phyloP scores from a whole-genome alignment of 2,113 vertebrate species.

The Turdus rufiventris region DNA sequence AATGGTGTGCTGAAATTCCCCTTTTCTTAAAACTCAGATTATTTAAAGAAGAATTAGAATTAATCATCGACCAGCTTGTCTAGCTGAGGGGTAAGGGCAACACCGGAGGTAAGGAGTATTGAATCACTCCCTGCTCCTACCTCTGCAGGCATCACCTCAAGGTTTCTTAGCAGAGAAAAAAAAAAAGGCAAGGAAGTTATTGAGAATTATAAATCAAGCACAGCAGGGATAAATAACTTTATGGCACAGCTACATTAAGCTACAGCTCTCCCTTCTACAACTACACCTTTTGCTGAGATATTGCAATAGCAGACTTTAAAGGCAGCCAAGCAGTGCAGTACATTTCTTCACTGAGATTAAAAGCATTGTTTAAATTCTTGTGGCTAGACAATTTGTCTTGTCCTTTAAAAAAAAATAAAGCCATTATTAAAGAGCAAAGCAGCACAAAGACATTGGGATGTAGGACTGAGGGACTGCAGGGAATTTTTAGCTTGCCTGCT shows the following conservation, averaged over 20 bases:
- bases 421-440: background rate
- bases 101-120: fast-evolving
- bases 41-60: background rate
- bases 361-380: conserved; percentile 58
- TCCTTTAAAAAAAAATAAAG: background rate
- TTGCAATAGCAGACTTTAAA: background rate
- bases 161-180: background rate
- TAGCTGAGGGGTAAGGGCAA: background rate
- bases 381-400: conserved; percentile 55
- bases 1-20: background rate
- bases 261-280: background rate
- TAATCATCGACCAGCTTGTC: background rate
- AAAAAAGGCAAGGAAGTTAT: background rate
- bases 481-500: background rate
- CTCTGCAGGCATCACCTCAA: background rate
- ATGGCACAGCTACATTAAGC: background rate
- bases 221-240: background rate
- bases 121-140: background rate
- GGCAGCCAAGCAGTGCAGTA: background rate
- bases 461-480: background rate
- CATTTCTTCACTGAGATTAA: conserved; percentile 46
- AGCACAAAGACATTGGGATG: background rate
- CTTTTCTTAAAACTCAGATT: background rate
- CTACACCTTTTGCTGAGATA: background rate
- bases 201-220: background rate